phyloP scores from a whole-genome alignment of 2,113 vertebrate genomes.

The Bostrychus sinensis region DNA sequence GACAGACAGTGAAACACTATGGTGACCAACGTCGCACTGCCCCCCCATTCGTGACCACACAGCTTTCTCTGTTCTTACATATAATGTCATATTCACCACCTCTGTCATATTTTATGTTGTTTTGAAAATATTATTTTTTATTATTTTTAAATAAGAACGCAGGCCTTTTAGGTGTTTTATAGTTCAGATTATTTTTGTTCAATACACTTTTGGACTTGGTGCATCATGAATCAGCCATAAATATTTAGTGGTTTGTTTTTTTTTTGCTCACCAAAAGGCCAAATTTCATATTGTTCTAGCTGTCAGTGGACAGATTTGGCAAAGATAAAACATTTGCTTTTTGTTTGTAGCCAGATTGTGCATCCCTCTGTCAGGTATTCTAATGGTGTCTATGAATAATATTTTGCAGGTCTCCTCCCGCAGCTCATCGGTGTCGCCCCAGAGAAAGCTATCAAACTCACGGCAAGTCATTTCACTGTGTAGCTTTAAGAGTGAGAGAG shows the following conservation, averaged over 20 bases:
- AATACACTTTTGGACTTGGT: constrained; percentile 43
- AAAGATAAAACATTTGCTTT: constrained; percentile 49
- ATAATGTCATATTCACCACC: constrained; percentile 53
- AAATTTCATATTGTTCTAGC: constrained; percentile 59
- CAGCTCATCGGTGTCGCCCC: constrained; percentile 96
- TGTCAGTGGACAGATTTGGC: constrained; percentile 55
- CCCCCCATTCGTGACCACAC: constrained; percentile 66
- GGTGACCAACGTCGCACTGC: constrained; percentile 56
- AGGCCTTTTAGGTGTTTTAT: too few species aligned
- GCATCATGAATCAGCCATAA: constrained; percentile 68
- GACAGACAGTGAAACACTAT: constrained; percentile 70
- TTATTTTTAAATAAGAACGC: constrained; percentile 32
- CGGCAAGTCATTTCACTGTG: constrained; percentile 85
- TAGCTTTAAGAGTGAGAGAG: constrained; percentile 39
- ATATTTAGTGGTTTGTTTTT: constrained; percentile 76
- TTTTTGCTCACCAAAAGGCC: constrained; percentile 49
- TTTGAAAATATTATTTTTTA: constrained; percentile 38
- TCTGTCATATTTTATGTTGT: constrained; percentile 67
- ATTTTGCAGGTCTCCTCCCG: constrained; percentile 91
- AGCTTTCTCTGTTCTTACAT: constrained; percentile 72
- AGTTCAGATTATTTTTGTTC: not conserved
- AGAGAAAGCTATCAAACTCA: constrained; percentile 98
- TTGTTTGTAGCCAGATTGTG: constrained; percentile 54
- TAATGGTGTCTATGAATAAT: constrained; percentile 75
- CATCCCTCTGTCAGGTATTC: constrained; percentile 55